A percentile compares a stretch with the other conserved stretches of the same genome.
These are phyloP conservation scores for Synergus japonicus DNA, from an alignment of 2,888 invertebrate species.

Conservation along the genomic window DNA sequence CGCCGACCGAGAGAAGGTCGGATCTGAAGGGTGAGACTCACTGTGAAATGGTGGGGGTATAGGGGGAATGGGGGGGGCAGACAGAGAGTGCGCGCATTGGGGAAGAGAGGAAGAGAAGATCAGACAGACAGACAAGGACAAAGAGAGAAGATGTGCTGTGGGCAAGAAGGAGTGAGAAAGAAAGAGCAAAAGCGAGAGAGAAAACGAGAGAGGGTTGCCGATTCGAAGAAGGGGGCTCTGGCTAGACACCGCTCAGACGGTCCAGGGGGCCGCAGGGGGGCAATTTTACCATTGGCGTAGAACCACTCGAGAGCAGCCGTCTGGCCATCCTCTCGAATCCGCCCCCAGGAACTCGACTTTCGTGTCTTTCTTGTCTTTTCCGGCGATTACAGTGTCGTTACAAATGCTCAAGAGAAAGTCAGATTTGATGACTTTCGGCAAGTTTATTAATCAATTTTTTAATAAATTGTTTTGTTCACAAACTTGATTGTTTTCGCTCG, in stretches of 20 bases:
- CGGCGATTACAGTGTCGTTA: constrained; percentile 20
- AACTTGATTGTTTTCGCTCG: not conserved
- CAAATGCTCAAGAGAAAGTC: constrained; percentile 5
- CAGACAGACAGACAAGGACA: constrained; percentile 18
- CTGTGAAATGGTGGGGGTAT: not conserved
- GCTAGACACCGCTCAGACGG: constrained; percentile 78
- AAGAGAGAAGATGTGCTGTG: constrained; percentile 29
- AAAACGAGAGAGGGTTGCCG: constrained; percentile 39
- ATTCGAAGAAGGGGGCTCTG: constrained; percentile 72
- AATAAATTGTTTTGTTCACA: too few relatives aligned
- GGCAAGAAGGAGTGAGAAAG: constrained; percentile 48
- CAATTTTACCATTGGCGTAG: constrained; percentile 70
- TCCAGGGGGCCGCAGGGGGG: constrained; percentile 72
- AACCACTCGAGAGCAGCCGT: constrained; percentile 56
- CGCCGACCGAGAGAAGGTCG: constrained; percentile 37
- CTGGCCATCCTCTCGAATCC: constrained; percentile 19
- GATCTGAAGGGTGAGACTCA: constrained; percentile 25
- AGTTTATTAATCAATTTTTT: not conserved
- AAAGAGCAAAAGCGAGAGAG: constrained; percentile 35
- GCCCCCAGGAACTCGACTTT: constrained; percentile 29
- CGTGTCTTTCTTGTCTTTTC: constrained; percentile 37
- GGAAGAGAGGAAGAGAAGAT: not conserved
- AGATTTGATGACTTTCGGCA: constrained; percentile 16
- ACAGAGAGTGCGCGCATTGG: constrained; percentile 10
- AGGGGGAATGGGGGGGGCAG: not conserved